Conservation (phyloP, 2,797 vertebrate species). For the Diplodus sargus region DNA sequence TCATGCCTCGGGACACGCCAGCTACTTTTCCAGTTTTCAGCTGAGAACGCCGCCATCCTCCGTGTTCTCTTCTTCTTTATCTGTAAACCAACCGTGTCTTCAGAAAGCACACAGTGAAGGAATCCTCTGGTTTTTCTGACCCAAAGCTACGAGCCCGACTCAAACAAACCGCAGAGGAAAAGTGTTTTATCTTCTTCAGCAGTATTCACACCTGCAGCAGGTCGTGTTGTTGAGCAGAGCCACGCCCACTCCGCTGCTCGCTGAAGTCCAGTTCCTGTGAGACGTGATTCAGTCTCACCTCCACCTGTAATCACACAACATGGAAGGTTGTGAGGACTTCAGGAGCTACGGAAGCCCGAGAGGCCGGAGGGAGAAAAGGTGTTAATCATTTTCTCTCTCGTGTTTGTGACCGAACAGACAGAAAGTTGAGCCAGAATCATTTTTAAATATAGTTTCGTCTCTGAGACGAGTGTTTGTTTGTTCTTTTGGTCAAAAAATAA, state of each 20-base stretch:
- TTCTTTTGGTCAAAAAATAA: no score
- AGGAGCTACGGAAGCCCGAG: no score
- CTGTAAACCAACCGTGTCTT: conserved; percentile 39
- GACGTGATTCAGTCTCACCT: no score
- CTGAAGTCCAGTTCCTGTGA: no score
- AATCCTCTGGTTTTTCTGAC: conserved; percentile 57
- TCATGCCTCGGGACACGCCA: conserved; percentile 18
- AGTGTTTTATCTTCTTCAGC: conserved; percentile 23
- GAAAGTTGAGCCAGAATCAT: no score
- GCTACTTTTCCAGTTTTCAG: conserved; percentile 14
- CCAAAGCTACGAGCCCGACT: conserved; percentile 11
- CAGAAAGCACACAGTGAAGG: conserved; percentile 82
- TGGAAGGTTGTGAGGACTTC: no score
- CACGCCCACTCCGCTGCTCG: background rate
- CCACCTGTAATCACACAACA: no score
- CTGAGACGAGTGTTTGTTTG: no score
- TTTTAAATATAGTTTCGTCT: no score
- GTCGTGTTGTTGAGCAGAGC: conserved; percentile 10
- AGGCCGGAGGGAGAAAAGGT: no score
- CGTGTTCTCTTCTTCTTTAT: background rate
- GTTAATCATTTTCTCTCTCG: no score
- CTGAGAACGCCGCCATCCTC: background rate
- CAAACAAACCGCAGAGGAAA: conserved; percentile 10
- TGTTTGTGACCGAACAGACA: no score
- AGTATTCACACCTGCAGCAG: conserved; percentile 63